Evolutionary conservation across 2,888 invertebrate species (phyloP).

Genomic region (Epinotia ramella): DNA sequence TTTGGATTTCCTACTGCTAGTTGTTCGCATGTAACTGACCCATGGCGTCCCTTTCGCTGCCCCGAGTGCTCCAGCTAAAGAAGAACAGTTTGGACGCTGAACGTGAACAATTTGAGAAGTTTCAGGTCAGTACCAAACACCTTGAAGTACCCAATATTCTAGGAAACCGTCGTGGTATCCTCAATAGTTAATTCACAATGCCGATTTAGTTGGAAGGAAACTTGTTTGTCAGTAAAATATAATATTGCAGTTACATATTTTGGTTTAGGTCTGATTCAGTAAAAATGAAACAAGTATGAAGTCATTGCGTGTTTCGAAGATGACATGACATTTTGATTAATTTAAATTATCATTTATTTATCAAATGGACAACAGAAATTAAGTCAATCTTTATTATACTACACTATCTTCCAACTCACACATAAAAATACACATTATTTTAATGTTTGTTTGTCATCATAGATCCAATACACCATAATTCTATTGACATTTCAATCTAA

Average conservation of each 20-base stretch:
- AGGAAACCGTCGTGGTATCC: constrained; percentile 12
- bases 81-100: constrained; percentile 92
- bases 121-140: constrained; percentile 86
- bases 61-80: constrained; percentile 89
- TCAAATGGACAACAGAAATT: neutral
- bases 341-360: neutral
- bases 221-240: neutral
- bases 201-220: neutral
- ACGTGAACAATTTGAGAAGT: constrained; percentile 93
- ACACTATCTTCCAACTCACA: neutral
- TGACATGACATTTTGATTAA: too few species aligned
- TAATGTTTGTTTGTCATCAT: too few species aligned
- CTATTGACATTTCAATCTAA: neutral
- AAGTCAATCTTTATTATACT: neutral
- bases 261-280: neutral
- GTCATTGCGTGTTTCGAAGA: neutral
- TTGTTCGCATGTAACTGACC: constrained; percentile 69
- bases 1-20: constrained; percentile 58
- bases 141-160: constrained; percentile 13
- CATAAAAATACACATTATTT: too few species aligned
- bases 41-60: constrained; percentile 91
- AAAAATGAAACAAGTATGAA: neutral
- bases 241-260: neutral
- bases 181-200: neutral
- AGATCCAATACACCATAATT: neutral